These are phyloP conservation scores for Sturnus vulgaris DNA, from an alignment of 2,113 vertebrate species.

Conservation along the genomic window DNA sequence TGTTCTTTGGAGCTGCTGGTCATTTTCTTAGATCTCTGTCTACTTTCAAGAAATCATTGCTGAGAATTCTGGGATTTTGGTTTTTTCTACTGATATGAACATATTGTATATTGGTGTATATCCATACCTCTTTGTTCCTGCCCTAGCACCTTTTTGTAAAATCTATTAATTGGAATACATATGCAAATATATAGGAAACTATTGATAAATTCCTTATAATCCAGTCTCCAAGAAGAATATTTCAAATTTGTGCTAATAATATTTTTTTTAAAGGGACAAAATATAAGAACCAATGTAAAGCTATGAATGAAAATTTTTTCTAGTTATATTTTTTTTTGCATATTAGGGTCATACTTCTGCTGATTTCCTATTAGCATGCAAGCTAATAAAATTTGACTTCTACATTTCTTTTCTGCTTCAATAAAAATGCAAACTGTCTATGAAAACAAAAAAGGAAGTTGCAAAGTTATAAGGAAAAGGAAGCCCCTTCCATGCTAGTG, in stretches of 20 bases:
- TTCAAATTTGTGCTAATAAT: background rate
- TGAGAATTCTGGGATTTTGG: background rate
- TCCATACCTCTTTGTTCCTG: background rate
- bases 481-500: background rate
- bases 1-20: background rate
- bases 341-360: background rate
- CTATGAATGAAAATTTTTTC: background rate
- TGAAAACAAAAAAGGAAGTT: background rate
- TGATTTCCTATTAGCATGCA: background rate
- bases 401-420: background rate
- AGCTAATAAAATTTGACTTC: background rate
- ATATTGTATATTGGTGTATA: background rate
- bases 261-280: background rate
- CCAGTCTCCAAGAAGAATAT: background rate
- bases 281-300: fast-evolving
- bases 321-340: background rate
- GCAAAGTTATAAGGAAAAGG: background rate
- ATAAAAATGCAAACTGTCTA: background rate
- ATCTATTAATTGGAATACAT: background rate
- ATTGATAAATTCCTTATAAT: background rate
- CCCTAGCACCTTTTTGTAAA: background rate
- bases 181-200: background rate
- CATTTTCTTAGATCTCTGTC: background rate
- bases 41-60: background rate
- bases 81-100: background rate